A percentile compares a stretch with the other conserved stretches of the same genome.
These are phyloP conservation scores for Biston stratarius DNA, from an alignment of 2,888 invertebrate genomes.

Conservation along the genomic window DNA sequence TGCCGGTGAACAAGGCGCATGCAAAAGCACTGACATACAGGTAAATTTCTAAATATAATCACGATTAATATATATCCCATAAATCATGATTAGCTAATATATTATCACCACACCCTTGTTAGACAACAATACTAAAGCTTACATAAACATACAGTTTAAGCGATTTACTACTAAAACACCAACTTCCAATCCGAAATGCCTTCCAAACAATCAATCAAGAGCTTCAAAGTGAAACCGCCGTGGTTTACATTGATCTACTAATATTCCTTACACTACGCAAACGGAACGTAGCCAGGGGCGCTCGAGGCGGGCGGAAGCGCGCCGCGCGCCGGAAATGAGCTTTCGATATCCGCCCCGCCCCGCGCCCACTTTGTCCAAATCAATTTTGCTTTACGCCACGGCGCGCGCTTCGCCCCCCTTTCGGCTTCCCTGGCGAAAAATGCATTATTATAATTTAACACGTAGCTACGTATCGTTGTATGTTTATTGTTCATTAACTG, in stretches of 20 bases:
- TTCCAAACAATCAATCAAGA: constrained; percentile 24
- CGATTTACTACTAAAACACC: constrained; percentile 5
- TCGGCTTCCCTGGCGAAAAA: constrained; percentile 46
- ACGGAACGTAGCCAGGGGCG: constrained; percentile 41
- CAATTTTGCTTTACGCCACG: constrained; percentile 70
- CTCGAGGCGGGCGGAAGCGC: constrained; percentile 53
- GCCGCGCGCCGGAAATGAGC: constrained; percentile 74
- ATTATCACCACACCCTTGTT: not conserved
- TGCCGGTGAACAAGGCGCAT: no score
- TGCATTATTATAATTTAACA: constrained; percentile 40
- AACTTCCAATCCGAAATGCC: constrained; percentile 7
- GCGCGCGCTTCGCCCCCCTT: constrained; percentile 37
- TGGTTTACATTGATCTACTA: constrained; percentile 28
- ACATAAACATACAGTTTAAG: not conserved
- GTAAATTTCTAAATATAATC: no score
- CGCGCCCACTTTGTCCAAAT: constrained; percentile 74
- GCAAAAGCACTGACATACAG: no score
- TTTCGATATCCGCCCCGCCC: constrained; percentile 71
- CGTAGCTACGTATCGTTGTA: no score
- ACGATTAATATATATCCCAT: no score
- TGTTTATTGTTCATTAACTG: no score
- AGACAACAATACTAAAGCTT: not conserved
- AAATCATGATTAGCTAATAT: no score
- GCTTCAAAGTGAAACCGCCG: constrained; percentile 12
- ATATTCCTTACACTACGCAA: constrained; percentile 41